Conservation (phyloP, 53 echinoderm and acorn worm species). For the Patiria pectinifera region DNA sequence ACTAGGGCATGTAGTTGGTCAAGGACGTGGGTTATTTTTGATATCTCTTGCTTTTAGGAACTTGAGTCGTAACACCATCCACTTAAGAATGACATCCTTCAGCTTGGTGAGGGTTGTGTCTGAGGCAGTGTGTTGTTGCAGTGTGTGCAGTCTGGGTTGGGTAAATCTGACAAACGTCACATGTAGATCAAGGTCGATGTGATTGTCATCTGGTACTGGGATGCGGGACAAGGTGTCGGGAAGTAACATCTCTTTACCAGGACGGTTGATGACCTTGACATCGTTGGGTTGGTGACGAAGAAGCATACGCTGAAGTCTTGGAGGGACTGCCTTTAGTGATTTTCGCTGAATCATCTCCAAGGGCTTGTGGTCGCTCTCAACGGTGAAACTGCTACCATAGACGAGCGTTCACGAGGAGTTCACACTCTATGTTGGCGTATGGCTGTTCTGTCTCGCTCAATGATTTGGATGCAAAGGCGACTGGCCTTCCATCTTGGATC, state of each 20-base stretch:
- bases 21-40: no score
- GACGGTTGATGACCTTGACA: not conserved
- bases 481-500: not conserved
- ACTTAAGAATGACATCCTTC: no score
- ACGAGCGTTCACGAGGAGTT: no score
- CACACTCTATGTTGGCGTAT: slow-evolving; percentile 50
- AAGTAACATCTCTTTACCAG: slow-evolving; percentile 46
- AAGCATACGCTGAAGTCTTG: slow-evolving; percentile 69
- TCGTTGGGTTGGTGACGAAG: slow-evolving; percentile 55
- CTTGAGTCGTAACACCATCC: no score
- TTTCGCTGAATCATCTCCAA: slow-evolving; percentile 76
- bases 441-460: slow-evolving; percentile 24
- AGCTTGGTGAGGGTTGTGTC: no score
- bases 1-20: no score
- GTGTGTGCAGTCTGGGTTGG: no score
- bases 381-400: no score
- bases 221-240: slow-evolving; percentile 31
- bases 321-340: slow-evolving; percentile 63
- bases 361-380: slow-evolving; percentile 78
- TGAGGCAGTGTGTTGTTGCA: no score
- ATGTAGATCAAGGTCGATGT: slow-evolving; percentile 45
- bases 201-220: not conserved
- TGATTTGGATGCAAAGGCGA: slow-evolving; percentile 18
- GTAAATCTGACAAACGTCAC: slow-evolving; percentile 17
- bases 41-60: no score